A percentile compares a stretch with the other conserved stretches of the same genome.
phyloP scores from a whole-genome alignment of 2,113 vertebrate genomes.

The Felis catus region DNA sequence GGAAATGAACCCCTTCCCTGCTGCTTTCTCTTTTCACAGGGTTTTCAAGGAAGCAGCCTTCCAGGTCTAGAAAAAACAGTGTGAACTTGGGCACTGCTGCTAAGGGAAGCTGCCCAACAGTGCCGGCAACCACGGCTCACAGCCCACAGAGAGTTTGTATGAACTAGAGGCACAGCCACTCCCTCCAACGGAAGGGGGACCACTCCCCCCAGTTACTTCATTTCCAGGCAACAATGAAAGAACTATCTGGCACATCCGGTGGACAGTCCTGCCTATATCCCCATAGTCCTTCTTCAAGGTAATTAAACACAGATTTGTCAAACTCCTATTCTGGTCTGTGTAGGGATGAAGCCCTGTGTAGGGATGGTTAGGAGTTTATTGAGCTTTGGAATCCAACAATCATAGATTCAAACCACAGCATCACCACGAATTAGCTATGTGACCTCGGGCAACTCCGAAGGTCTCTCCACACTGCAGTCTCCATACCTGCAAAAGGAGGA shows the following conservation, averaged over 20 bases:
- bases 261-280: background rate
- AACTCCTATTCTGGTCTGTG: background rate
- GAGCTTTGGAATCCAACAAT: background rate
- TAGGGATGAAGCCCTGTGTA: background rate
- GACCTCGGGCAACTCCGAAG: background rate
- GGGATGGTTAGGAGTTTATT: background rate
- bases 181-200: background rate
- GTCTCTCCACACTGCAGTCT: background rate
- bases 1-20: background rate
- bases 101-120: background rate
- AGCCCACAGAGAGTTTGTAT: background rate
- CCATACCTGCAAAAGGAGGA: background rate
- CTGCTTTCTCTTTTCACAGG: background rate
- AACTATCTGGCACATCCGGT: background rate
- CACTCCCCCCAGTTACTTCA: background rate
- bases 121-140: background rate
- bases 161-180: background rate
- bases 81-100: background rate
- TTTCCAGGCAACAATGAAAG: background rate
- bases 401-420: background rate
- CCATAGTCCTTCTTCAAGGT: background rate
- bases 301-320: background rate
- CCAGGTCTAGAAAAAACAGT: background rate
- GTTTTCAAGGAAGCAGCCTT: conserved; percentile 8
- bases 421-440: background rate